phyloP scores from a whole-genome alignment of 2,888 invertebrate genomes.

The Ecliptopera silaceata region DNA sequence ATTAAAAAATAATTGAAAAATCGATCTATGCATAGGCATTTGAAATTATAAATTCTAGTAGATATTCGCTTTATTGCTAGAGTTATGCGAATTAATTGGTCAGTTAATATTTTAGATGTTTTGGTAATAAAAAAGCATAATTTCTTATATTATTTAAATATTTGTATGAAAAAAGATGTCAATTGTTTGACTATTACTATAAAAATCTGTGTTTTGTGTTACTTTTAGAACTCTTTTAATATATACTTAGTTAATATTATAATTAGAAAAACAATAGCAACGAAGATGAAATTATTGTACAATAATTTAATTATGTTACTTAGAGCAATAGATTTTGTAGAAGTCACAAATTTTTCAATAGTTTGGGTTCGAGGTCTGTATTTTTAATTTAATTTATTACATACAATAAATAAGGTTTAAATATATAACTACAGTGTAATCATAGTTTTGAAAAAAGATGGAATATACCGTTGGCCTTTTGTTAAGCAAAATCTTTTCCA shows the following conservation, averaged over 20 bases:
- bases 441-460: too few relatives aligned
- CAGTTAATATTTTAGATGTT: background rate
- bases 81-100: too few relatives aligned
- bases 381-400: background rate
- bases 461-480: too few relatives aligned
- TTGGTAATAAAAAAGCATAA: background rate
- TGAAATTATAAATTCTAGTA: too few relatives aligned
- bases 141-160: background rate
- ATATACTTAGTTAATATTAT: conserved; percentile 5
- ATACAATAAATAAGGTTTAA: too few relatives aligned
- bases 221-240: background rate
- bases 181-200: conserved; percentile 24
- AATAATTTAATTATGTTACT: background rate
- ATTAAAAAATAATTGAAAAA: too few relatives aligned
- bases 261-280: conserved; percentile 13
- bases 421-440: too few relatives aligned
- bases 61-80: too few relatives aligned
- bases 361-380: background rate
- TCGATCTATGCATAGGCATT: too few relatives aligned
- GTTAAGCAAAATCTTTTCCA: too few relatives aligned
- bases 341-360: background rate
- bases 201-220: conserved; percentile 4
- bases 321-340: conserved; percentile 9
- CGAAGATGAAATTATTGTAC: conserved; percentile 21
- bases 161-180: conserved; percentile 1